Base-by-base conservation (phyloP, 2,888 invertebrate species). In the Penaeus monodon region DNA sequence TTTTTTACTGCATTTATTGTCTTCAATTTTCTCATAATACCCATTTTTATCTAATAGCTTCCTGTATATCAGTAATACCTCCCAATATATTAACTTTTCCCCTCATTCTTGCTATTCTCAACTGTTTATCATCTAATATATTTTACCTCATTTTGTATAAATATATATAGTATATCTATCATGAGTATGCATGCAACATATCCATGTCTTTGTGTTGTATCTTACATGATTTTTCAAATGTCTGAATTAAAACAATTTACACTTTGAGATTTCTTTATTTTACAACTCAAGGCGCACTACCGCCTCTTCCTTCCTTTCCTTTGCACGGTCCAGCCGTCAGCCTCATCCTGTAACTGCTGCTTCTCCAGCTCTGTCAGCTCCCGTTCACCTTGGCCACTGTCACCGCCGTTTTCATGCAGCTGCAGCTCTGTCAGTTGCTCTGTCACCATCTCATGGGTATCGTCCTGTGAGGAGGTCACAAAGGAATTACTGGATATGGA, bases 271-370 rank as follows among this genome's bases (percentile, higher is more conserved):
- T 64, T 29, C 63, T 49, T 77, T n/a, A 49, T 77, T 77, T 77
- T 49, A 27, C 33, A 0, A 44, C 49, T 57, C 8, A n/a, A 27
- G 57, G n/a, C 57, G 27, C 22, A 20, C 57, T 81, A 81, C 57
- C 57, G 66, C n/a, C 70, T 79, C 33, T 79, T 85, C 17, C 70
- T 79, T 33, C 85, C 85, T 73, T 79, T 85, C 65, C 79, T 66
- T 63, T 73, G 57, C 20, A 85, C 85, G 1, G 85, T 79, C 85
- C 85, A 85, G 20, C 85, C 85, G 20, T 85, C 85, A 29, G 70
- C 79, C 49, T 79, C 85, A 63, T 85, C 85, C 27, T 85, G 79
- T 24, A 33, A 64, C 27, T 85, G 85, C 64, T 70, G 85, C 63
- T 79, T 68, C 66, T 85, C 85, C 29, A 79, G 57, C 27, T 85